Base-by-base conservation (phyloP, 2,888 invertebrate genomes). In the Hipparchia sbordonii region DNA sequence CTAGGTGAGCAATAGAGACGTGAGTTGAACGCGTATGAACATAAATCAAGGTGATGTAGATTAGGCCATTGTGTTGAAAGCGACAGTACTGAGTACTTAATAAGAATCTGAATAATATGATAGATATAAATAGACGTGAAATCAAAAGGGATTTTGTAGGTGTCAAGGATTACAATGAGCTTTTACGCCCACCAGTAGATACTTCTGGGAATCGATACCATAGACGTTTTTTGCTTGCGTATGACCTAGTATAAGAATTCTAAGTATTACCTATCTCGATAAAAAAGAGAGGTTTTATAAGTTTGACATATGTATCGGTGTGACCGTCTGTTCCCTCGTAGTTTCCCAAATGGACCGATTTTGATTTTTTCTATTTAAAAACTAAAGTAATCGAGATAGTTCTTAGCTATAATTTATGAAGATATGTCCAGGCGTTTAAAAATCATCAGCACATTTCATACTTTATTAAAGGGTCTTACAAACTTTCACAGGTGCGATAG, bases 11-110 rank as follows among this genome's bases (percentile, higher is more conserved):
- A 60, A 60, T 39, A 39, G 12, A 10, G 59, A 60, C 59, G 59
- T 60, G 59, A 60, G 59, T 60, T 60, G 59, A 60, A 60, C 59
- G 6, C 39, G 59, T 60, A 60, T 60, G 59, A 39, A 10, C 59
- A 23, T 60, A 60, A 60, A 60, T 48, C 59, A 23, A 39, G 39
- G 59, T 12, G 33, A 60, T 60, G 59, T 60, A 60, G 59, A 60
- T 60, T 60, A 60, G 39, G 39, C 59, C 59, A 60, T 60, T 60
- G 59, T 60, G 33, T 60, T 60, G 59, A 60, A 60, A 60, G 59
- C 59, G 59, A 60, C 59, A 60, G 59, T 39, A 60, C 39, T 5
- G 39, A 60, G 59, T 39, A 60, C 39, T 5, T 39, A 39, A 60
- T 57, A 57, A 57, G 57, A 57, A 57, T 23, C 57, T 52, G 52